Conservation (phyloP, 2,113 vertebrate genomes). For the Jaculus jaculus region DNA sequence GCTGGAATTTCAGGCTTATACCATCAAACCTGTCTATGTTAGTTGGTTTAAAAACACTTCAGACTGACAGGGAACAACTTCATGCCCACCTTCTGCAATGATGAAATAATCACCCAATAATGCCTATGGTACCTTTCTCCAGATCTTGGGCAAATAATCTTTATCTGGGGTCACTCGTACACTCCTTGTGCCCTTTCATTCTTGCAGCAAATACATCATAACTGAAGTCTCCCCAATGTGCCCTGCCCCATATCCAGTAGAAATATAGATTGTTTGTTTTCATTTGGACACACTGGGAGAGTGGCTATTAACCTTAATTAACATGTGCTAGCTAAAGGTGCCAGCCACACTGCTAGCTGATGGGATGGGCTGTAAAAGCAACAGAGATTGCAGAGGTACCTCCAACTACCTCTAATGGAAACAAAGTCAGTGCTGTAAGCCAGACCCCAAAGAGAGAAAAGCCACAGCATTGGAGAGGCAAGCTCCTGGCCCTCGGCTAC, state of each 20-base stretch:
- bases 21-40: background rate
- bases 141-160: background rate
- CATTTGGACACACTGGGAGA: background rate
- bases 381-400: background rate
- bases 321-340: conserved; percentile 25
- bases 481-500: conserved; percentile 6
- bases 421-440: background rate
- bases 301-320: conserved; percentile 25
- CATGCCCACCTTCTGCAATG: background rate
- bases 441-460: background rate
- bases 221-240: background rate
- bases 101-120: background rate
- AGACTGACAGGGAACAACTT: background rate
- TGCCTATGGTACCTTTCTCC: background rate
- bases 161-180: background rate
- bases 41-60: background rate
- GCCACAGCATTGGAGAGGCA: background rate
- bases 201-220: background rate
- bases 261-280: background rate
- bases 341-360: background rate
- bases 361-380: background rate
- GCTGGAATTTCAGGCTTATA: background rate
- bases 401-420: background rate
- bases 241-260: background rate
- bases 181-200: background rate